Percentiles rank a stretch among this genome's conserved stretches.
These are phyloP conservation scores for Emydocephalus ijimae DNA, from an alignment of 2,113 vertebrate genomes.

Conservation along the genomic window DNA sequence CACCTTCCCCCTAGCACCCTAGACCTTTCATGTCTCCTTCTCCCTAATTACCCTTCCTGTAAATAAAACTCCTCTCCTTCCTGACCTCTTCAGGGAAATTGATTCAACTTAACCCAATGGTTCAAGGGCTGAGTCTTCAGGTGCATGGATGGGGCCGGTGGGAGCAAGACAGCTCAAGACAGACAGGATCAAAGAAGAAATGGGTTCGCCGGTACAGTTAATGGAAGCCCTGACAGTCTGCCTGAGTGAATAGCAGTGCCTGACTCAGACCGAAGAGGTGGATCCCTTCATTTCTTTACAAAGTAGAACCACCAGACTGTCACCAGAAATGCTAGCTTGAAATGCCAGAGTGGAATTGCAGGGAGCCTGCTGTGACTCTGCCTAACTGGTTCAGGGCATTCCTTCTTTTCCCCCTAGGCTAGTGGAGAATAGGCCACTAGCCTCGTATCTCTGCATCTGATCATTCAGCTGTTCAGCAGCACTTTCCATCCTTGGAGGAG, in stretches of 20 bases:
- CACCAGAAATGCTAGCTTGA: background rate
- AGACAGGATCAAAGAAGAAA: background rate
- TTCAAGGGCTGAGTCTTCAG: background rate
- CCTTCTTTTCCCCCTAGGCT: background rate
- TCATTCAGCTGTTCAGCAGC: background rate
- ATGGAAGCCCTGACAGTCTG: background rate
- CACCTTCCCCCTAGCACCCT: background rate
- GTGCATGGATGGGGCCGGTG: background rate
- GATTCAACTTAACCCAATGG: background rate
- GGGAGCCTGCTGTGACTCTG: background rate
- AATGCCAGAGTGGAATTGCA: background rate
- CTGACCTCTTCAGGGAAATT: background rate
- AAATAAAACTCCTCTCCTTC: constrained; percentile 13
- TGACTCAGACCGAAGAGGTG: background rate
- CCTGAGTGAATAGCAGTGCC: too few relatives aligned
- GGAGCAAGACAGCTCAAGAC: background rate
- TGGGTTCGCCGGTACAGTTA: too few relatives aligned
- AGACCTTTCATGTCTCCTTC: background rate
- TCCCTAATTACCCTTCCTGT: constrained; percentile 12
- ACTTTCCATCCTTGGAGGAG: background rate
- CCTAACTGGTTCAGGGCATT: background rate
- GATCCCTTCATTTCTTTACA: background rate
- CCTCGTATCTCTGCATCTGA: background rate
- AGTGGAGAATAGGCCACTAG: too few relatives aligned
- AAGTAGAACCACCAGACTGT: background rate